Conservation (phyloP, 2,888 invertebrate species). For the Halictus quadricinctus region DNA sequence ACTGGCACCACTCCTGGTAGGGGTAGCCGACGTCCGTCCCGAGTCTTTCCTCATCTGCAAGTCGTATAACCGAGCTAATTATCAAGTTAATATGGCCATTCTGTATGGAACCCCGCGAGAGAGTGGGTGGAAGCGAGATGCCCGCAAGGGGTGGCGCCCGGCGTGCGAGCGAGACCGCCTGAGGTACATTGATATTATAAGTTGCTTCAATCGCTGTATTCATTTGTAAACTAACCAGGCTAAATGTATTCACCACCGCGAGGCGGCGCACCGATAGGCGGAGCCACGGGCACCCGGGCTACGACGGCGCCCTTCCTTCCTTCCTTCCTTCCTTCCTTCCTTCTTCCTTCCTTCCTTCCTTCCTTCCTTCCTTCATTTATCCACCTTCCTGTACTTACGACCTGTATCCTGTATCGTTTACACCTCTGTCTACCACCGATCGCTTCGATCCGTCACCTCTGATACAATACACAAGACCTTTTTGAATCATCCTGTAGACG, state of each 20-base stretch:
- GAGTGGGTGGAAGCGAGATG: slow-evolving; percentile 76
- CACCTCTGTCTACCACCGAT: slow-evolving; percentile 28
- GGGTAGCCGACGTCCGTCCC: slow-evolving; percentile 82
- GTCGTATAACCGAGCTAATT: slow-evolving; percentile 95
- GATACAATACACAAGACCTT: background rate
- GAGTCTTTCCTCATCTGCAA: slow-evolving; percentile 90
- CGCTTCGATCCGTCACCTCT: background rate
- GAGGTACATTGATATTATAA: slow-evolving; percentile 88
- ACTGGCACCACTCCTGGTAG: slow-evolving; percentile 82
- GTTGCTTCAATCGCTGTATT: slow-evolving; percentile 89
- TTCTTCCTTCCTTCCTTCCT: slow-evolving; percentile 69
- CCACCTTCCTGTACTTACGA: slow-evolving; percentile 22
- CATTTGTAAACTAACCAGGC: slow-evolving; percentile 87
- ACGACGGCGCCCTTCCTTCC: slow-evolving; percentile 79
- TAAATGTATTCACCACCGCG: slow-evolving; percentile 82
- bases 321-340: slow-evolving; percentile 70
- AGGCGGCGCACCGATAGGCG: slow-evolving; percentile 82
- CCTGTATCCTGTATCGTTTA: slow-evolving; percentile 28
- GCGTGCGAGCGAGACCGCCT: slow-evolving; percentile 80
- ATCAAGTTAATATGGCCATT: slow-evolving; percentile 95
- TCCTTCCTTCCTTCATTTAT: slow-evolving; percentile 26
- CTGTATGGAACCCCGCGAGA: slow-evolving; percentile 83
- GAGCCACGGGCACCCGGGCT: slow-evolving; percentile 79
- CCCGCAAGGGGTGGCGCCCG: slow-evolving; percentile 72
- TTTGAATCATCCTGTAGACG: background rate